Percentiles rank a stretch among this genome's conserved stretches.
These are phyloP conservation scores for Mactromeris polynyma DNA, from an alignment of 2,888 invertebrate genomes.

Conservation along the genomic window DNA sequence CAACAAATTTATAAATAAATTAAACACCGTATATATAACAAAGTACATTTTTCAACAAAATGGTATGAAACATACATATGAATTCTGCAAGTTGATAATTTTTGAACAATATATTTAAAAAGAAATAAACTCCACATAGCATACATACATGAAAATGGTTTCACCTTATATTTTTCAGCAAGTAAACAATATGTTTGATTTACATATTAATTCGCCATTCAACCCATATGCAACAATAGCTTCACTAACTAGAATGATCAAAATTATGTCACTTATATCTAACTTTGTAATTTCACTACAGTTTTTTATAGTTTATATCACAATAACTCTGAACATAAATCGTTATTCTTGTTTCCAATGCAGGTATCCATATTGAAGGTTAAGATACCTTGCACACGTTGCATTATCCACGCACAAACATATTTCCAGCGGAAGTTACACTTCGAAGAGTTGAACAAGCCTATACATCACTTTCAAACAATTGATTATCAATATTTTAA, in stretches of 20 bases:
- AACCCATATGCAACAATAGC: background rate
- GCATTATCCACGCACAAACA: background rate
- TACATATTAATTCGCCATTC: background rate
- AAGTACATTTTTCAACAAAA: constrained; percentile 4
- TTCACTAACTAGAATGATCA: constrained; percentile 8
- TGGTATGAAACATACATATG: background rate
- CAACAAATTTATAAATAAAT: constrained; percentile 53
- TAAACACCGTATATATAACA: constrained; percentile 43
- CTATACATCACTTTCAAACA: background rate
- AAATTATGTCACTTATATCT: constrained; percentile 6
- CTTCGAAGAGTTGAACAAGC: background rate
- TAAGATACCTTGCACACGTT: background rate
- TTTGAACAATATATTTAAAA: constrained; percentile 15
- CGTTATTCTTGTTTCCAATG: background rate
- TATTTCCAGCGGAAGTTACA: background rate
- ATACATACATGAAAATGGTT: background rate
- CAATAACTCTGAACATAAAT: background rate
- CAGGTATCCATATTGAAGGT: background rate
- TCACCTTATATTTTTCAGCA: background rate
- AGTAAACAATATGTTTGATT: background rate
- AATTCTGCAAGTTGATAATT: constrained; percentile 10
- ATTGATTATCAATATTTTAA: background rate
- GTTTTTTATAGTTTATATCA: constrained; percentile 22
- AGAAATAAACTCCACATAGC: background rate
- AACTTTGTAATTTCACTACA: constrained; percentile 3